phyloP scores from a whole-genome alignment of 2,797 vertebrate species.

The Austrolebias charrua region DNA sequence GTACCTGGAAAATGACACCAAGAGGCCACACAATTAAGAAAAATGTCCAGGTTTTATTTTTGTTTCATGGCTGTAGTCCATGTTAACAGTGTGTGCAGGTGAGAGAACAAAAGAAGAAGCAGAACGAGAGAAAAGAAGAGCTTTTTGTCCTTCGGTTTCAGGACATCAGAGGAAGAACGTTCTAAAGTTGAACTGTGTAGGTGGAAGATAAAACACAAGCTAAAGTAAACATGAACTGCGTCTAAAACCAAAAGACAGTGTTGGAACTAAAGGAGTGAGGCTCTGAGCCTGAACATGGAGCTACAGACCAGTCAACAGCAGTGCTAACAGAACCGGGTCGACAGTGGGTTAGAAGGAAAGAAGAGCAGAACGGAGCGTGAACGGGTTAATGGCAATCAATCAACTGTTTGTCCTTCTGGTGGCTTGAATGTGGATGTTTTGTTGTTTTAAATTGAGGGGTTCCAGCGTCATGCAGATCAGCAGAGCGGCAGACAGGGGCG shows the following conservation, averaged over 20 bases:
- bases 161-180: conserved; percentile 84
- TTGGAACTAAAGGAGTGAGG: conserved; percentile 38
- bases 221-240: conserved; percentile 83
- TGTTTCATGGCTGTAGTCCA: conserved; percentile 88
- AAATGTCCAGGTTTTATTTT: conserved; percentile 91
- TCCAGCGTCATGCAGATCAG: conserved; percentile 94
- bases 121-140: conserved; percentile 69
- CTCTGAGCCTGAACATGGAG: conserved; percentile 67
- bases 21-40: conserved; percentile 74
- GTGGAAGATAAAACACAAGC: conserved; percentile 78
- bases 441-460: conserved; percentile 68
- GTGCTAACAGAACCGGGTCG: conserved; percentile 61
- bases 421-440: conserved; percentile 55
- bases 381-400: conserved; percentile 55
- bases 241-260: conserved; percentile 68
- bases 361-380: conserved; percentile 35
- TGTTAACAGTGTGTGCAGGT: conserved; percentile 56
- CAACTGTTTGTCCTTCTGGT: conserved; percentile 60
- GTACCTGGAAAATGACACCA: no score
- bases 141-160: conserved; percentile 85
- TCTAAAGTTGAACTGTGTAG: conserved; percentile 17
- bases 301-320: conserved; percentile 64
- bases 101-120: conserved; percentile 59
- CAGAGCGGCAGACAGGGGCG: conserved; percentile 77
- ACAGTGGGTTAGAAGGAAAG: conserved; percentile 38